Evolutionary conservation across 2,797 vertebrate genomes (phyloP).

Genomic region (Nyctibius grandis): DNA sequence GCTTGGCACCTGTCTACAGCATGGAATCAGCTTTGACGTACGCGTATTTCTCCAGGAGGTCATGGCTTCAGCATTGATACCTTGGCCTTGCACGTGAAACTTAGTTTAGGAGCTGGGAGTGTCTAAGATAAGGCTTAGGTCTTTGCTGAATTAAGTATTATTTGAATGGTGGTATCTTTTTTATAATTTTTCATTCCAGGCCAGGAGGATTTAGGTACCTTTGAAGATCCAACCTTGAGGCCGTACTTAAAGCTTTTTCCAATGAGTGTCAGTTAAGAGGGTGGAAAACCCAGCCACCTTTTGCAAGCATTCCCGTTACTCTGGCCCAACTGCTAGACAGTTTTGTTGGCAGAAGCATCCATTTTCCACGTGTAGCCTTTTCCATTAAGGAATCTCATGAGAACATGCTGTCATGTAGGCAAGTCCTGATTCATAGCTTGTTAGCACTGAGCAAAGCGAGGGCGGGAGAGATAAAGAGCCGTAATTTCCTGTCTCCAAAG

Average conservation of each 20-base stretch:
- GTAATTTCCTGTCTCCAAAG: neutral
- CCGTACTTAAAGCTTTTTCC: neutral
- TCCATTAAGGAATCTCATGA: neutral
- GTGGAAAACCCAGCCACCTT: neutral
- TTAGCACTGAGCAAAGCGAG: neutral
- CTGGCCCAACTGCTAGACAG: neutral
- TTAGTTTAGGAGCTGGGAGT: neutral
- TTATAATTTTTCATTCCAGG: neutral
- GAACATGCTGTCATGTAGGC: neutral
- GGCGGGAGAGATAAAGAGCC: neutral
- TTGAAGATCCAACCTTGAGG: neutral
- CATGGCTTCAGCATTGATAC: neutral
- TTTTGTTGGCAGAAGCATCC: neutral
- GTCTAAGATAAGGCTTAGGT: neutral
- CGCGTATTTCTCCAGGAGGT: neutral
- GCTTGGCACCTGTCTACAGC: neutral
- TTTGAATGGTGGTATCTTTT: neutral
- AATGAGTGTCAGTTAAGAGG: neutral
- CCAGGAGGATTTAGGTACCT: neutral
- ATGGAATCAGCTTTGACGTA: neutral
- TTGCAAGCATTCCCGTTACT: neutral
- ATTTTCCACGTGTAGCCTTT: neutral
- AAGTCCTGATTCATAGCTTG: neutral
- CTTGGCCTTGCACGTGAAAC: neutral
- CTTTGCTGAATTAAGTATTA: neutral